A percentile compares a stretch with the other conserved stretches of the same genome.
Evolutionary conservation across 2,888 invertebrate species (phyloP).

Genomic region (Cistogaster globosa): DNA sequence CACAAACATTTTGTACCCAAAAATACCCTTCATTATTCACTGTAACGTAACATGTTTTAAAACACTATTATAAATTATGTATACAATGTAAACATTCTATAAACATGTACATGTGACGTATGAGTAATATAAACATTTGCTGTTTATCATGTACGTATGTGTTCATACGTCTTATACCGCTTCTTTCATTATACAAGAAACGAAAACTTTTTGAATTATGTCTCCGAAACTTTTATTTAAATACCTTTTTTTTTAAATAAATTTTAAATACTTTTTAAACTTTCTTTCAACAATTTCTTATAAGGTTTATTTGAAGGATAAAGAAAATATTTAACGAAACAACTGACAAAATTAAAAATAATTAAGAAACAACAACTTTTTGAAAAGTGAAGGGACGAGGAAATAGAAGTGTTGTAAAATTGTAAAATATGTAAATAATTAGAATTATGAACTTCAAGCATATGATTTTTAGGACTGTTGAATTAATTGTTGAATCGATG

Average conservation of each 20-base stretch:
- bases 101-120: not conserved
- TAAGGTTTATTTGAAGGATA: constrained; percentile 2
- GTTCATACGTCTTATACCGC: not conserved
- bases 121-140: constrained; percentile 28
- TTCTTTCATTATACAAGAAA: not conserved
- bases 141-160: not conserved
- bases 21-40: too few species aligned
- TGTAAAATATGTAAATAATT: too few species aligned
- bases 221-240: constrained; percentile 45
- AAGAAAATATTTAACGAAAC: not conserved
- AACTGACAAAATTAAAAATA: not conserved
- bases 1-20: too few species aligned
- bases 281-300: constrained; percentile 3
- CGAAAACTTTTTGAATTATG: constrained; percentile 57
- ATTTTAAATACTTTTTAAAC: not conserved
- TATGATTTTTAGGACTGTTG: too few species aligned
- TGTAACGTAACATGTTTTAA: too few species aligned
- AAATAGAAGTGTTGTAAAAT: too few species aligned
- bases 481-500: too few species aligned
- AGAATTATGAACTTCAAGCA: too few species aligned
- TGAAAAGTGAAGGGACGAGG: too few species aligned
- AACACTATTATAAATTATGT: too few species aligned
- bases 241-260: constrained; percentile 5
- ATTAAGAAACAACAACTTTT: too few species aligned
- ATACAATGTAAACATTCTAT: too few species aligned